Evolutionary conservation across 2,888 invertebrate genomes (phyloP).

Genomic region (Hirtodrosophila cameraria): DNA sequence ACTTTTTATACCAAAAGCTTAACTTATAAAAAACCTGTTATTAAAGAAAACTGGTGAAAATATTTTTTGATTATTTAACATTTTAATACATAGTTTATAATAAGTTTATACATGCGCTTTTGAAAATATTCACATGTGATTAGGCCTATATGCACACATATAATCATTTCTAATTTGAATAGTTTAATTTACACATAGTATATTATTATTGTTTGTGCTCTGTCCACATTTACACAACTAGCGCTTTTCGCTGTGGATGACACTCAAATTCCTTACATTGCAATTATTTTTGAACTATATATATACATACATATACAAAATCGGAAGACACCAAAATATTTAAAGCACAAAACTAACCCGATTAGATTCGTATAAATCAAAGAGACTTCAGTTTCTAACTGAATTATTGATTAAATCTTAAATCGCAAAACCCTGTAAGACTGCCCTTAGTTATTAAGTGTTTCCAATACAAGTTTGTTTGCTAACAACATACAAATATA

Average conservation of each 20-base stretch:
- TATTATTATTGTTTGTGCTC: conserved; percentile 50
- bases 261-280: conserved; percentile 75
- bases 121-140: conserved; percentile 50
- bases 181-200: conserved; percentile 33
- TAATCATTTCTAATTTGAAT: conserved; percentile 31
- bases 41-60: conserved; percentile 16
- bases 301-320: conserved; percentile 24
- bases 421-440: conserved; percentile 29
- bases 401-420: conserved; percentile 19
- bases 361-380: conserved; percentile 1
- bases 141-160: conserved; percentile 58
- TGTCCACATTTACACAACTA: conserved; percentile 37
- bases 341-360: conserved; percentile 7
- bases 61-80: conserved; percentile 56
- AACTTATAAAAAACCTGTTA: conserved; percentile 15
- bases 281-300: conserved; percentile 46
- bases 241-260: conserved; percentile 34
- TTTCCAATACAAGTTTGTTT: not conserved
- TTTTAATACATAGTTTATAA: conserved; percentile 60
- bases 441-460: not conserved
- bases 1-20: conserved; percentile 56
- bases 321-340: conserved; percentile 60
- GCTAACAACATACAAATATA: not conserved
- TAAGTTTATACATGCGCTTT: conserved; percentile 35
- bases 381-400: conserved; percentile 30